Evolutionary conservation across 2,113 vertebrate genomes (phyloP), one percentile per base, ranked within the genome.

Genomic region (Macrotis lagotis): DNA sequence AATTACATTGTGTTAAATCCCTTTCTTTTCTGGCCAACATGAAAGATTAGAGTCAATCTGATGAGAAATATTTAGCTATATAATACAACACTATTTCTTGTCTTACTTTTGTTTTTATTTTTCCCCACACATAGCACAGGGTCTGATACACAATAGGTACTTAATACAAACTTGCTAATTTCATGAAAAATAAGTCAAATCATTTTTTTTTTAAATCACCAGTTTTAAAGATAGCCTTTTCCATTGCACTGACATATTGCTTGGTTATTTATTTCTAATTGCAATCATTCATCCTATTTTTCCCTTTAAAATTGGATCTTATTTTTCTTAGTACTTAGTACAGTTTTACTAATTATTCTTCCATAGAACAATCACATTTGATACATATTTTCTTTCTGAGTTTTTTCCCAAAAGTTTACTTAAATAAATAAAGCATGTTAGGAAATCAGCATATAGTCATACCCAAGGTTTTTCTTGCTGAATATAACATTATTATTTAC

Each of bases 351-450:
- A 22, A 44, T 83, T 83, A 24, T 83, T 44, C n/a, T 83, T 44
- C n/a, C 66, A 83, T 44, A 83, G 44, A 44, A 6, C 14, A 83
- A 83, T 16, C 66, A 83, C 66, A 83, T 44, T 83, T 44, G n/a
- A 44, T 83, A 83, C 44, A 83, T 83, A 44, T 83, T 44, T n/a
- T 83, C n/a, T 83, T 83, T 44, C 19, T 44, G n/a, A 96, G 37
- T 19, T 31, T 48, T 37, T 89, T 90, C 83, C 83, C 49, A n/a
- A 83, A 94, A 31, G 74, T 16, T 50, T 88, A 53, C 44, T 89
- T 50, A 59, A 95, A 90, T 51, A 94, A 93, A 94, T 48, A 91
- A 94, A 93, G 59, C 50, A 25, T 91, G 94, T 44, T 92, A 31
- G 83, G n/a, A 48, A 48, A 31, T 59, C 26, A 51, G 9, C 51